Conservation (phyloP, 2,113 vertebrate genomes). For the Sardina pilchardus region DNA sequence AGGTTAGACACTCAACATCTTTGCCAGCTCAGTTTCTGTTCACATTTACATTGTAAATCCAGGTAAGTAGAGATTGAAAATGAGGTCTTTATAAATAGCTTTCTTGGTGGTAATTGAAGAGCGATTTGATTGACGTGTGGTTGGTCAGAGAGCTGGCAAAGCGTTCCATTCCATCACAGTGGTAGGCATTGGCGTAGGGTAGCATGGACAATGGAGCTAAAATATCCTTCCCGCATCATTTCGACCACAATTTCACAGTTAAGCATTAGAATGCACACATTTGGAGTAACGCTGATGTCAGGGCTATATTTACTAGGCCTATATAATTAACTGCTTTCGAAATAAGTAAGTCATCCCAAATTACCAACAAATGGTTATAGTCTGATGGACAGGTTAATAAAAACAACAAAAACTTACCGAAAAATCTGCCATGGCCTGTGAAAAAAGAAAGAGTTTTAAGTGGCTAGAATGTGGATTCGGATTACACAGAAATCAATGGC, state of each 20-base stretch:
- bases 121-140: background rate
- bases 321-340: background rate
- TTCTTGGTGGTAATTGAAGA: background rate
- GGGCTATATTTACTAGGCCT: background rate
- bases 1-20: background rate
- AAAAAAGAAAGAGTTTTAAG: background rate
- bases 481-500: background rate
- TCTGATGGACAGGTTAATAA: background rate
- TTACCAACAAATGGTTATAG: background rate
- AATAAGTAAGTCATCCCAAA: too few species aligned
- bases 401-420: conserved; percentile 68
- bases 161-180: background rate
- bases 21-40: background rate
- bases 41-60: background rate
- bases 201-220: background rate
- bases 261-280: background rate
- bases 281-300: background rate
- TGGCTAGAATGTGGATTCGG: background rate
- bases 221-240: background rate
- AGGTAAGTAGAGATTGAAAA: background rate
- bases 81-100: background rate
- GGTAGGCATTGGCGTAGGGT: background rate
- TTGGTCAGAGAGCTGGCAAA: background rate
- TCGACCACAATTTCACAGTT: background rate
- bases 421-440: conserved; percentile 75